Percentiles rank a stretch among this genome's conserved stretches.
These are phyloP conservation scores for Paradisaea rubra DNA, from an alignment of 2,113 vertebrate species.

Conservation along the genomic window DNA sequence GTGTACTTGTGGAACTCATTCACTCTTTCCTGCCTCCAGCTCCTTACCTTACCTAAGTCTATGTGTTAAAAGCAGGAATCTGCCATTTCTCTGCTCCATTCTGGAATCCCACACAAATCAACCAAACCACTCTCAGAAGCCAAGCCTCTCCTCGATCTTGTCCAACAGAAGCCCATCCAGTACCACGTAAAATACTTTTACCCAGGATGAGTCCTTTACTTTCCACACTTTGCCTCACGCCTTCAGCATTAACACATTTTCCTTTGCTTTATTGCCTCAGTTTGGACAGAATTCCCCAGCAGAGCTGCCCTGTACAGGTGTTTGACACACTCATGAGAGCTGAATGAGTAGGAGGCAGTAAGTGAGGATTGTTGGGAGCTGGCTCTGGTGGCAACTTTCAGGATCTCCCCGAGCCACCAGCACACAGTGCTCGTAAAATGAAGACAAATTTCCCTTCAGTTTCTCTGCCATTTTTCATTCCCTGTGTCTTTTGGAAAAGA, in stretches of 20 bases:
- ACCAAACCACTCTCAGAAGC: background rate
- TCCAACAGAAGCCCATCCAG: background rate
- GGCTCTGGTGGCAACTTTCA: background rate
- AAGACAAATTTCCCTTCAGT: constrained; percentile 40
- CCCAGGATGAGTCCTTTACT: background rate
- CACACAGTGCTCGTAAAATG: background rate
- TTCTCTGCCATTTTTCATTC: constrained; percentile 1
- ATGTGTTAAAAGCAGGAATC: background rate
- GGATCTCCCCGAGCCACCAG: background rate
- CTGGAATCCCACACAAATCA: background rate
- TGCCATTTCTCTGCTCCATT: background rate
- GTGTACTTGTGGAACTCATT: background rate
- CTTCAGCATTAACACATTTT: background rate
- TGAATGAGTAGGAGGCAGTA: background rate
- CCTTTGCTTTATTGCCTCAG: background rate
- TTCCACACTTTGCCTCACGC: background rate
- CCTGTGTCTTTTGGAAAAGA: background rate
- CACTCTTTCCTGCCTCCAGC: background rate
- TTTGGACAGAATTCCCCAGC: background rate
- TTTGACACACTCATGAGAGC: background rate
- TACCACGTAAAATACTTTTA: background rate
- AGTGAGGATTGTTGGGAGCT: background rate
- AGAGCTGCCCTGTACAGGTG: background rate
- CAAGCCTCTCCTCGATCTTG: background rate
- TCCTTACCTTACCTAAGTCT: background rate